Percentiles rank a stretch among this genome's conserved stretches.
Evolutionary conservation across 2,113 vertebrate species (phyloP).

Genomic region (Semicossyphus pulcher): DNA sequence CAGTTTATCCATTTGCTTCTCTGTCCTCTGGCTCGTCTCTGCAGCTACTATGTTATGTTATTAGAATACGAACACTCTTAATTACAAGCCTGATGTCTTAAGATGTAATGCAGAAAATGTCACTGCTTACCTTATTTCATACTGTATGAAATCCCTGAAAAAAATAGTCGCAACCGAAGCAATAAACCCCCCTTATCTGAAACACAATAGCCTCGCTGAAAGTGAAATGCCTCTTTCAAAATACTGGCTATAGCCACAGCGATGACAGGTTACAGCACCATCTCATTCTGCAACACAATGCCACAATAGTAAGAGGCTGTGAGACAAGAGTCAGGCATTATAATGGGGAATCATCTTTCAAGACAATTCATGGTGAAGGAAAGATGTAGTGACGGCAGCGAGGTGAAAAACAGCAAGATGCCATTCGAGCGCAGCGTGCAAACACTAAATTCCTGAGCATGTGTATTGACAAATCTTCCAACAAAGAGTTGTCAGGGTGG

Average conservation of each 20-base stretch:
- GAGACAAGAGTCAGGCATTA: constrained; percentile 34
- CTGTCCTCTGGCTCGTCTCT: constrained; percentile 26
- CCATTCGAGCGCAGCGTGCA: constrained; percentile 59
- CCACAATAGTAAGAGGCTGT: constrained; percentile 28
- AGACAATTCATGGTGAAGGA: constrained; percentile 43
- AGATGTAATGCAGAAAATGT: constrained; percentile 33
- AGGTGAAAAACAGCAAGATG: constrained; percentile 57
- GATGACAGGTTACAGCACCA: constrained; percentile 41
- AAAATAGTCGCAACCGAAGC: constrained; percentile 38
- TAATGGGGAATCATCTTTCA: constrained; percentile 52
- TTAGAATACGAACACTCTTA: constrained; percentile 17
- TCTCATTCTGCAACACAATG: constrained; percentile 34
- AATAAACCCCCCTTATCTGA: constrained; percentile 48
- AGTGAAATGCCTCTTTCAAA: constrained; percentile 53
- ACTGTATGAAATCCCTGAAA: constrained; percentile 15
- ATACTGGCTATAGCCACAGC: constrained; percentile 29
- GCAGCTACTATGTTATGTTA: constrained; percentile 13
- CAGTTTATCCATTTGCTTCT: constrained; percentile 35
- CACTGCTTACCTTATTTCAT: constrained; percentile 39
- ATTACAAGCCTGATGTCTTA: constrained; percentile 39
- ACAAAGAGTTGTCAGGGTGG: constrained; percentile 58
- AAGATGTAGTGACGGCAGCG: constrained; percentile 37
- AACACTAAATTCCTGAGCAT: constrained; percentile 67
- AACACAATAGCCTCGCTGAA: constrained; percentile 49
- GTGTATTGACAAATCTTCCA: constrained; percentile 77